Base-by-base conservation (phyloP, 2,113 vertebrate species). In the Acinonyx jubatus region DNA sequence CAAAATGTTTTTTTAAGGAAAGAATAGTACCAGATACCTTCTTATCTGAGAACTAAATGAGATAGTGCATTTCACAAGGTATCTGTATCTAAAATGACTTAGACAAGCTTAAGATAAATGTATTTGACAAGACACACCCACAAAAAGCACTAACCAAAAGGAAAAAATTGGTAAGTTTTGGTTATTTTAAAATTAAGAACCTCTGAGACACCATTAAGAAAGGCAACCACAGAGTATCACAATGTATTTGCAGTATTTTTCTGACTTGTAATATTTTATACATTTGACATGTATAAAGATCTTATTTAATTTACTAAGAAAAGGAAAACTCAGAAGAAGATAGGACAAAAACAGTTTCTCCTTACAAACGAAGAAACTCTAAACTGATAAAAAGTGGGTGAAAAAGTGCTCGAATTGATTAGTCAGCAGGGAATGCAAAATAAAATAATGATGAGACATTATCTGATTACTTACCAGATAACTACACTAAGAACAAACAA, bases 101-200 rank as follows among this genome's bases (percentile, higher is more conserved):
- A 79, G 27, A 19, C 19, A 84, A 83, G 9, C 9, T 83, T 61
- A 96, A 68, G 69, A 25, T 45, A 41, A 79, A 73, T 14, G 55
- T 61, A 83, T 41, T 92, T 83, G 52, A 86, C 16, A 94, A 85
- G 4, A 93, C 9, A 52, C 45, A 41, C 13, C 45, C 45, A 12
- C 19, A 55, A 69, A 71, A 84, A 81, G 12, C 15, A 68, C 19
- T 65, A 91, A 80, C 12, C 45, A 33, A 55, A 36, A 36, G 89
- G 27, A 41, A 83, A 83, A 78, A 29, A 7, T 5, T 86, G 5
- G 36, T 41, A 68, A 7, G 48, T 55, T 57, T 89, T 33, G 3
- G 55, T 48, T 89, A 66, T 25, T 93, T 95, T 95, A 95, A 85
- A 87, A 89, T 81, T 27, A 78, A 91, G 27, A 83, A 66, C 23